These are phyloP conservation scores for Agrenia bidenticulata DNA, from an alignment of 2,888 invertebrate species.

Conservation along the genomic window DNA sequence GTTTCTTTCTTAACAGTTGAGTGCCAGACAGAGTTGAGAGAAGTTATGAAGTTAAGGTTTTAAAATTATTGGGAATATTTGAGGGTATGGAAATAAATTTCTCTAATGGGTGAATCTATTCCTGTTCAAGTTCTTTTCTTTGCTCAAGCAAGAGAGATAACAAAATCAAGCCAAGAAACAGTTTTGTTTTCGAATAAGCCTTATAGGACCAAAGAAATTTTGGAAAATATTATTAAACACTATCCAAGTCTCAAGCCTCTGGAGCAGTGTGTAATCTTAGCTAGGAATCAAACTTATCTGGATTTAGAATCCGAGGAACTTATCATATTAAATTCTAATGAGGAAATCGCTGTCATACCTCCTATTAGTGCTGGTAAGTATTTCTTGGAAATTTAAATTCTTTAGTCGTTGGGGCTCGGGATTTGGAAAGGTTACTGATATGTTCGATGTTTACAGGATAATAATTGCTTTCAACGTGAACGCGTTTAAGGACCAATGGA, in stretches of 20 bases:
- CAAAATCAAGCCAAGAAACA: conserved; percentile 64
- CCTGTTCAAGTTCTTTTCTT: conserved; percentile 77
- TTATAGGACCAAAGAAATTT: conserved; percentile 63
- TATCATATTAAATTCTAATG: conserved; percentile 66
- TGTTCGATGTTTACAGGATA: neutral
- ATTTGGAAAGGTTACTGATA: too few species aligned
- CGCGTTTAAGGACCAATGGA: conserved; percentile 63
- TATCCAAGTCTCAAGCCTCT: conserved; percentile 68
- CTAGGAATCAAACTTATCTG: conserved; percentile 80
- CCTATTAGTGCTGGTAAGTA: conserved; percentile 84
- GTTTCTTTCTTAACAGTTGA: too few species aligned
- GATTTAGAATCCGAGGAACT: conserved; percentile 58
- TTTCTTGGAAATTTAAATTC: neutral
- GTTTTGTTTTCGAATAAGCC: conserved; percentile 58
- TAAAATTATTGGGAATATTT: too few species aligned
- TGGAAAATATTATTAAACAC: conserved; percentile 63
- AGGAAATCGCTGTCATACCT: conserved; percentile 88
- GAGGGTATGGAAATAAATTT: conserved; percentile 12
- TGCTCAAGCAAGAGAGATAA: conserved; percentile 83
- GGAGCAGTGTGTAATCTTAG: conserved; percentile 70
- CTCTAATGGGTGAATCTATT: conserved; percentile 36
- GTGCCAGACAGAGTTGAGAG: too few species aligned
- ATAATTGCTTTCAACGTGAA: conserved; percentile 49
- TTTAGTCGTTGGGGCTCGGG: too few species aligned
- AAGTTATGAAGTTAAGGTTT: too few species aligned